phyloP scores from a whole-genome alignment of 1,140 invertebrate species.

The Hormaphis cornu region DNA sequence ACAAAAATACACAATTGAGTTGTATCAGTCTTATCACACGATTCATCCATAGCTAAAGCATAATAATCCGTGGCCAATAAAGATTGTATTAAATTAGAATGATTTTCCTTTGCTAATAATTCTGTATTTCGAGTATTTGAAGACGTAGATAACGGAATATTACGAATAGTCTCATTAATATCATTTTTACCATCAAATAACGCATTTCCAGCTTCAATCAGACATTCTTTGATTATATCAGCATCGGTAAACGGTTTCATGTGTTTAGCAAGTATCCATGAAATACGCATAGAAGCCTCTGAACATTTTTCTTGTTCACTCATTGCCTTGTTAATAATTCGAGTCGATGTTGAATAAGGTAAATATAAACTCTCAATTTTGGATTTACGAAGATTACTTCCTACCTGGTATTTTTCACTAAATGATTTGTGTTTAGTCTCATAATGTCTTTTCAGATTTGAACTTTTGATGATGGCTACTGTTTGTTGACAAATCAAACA shows the following conservation, averaged over 20 bases:
- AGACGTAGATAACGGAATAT: slow-evolving; percentile 18
- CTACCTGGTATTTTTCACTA: background rate
- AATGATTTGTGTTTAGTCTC: background rate
- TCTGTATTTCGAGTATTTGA: slow-evolving; percentile 5
- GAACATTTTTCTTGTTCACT: slow-evolving; percentile 20
- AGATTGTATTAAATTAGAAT: background rate
- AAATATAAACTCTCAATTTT: slow-evolving; percentile 12
- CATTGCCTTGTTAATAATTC: slow-evolving; percentile 5
- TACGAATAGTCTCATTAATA: slow-evolving; percentile 21
- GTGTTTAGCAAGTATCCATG: slow-evolving; percentile 20
- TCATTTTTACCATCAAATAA: slow-evolving; percentile 23
- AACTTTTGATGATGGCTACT: slow-evolving; percentile 5
- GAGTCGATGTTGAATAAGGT: background rate
- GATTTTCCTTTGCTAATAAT: background rate
- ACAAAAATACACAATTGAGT: slow-evolving; percentile 9
- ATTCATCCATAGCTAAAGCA: slow-evolving; percentile 16
- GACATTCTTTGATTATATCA: slow-evolving; percentile 25
- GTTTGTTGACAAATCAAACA: slow-evolving; percentile 14
- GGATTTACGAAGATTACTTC: background rate
- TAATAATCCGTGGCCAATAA: background rate
- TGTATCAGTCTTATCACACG: background rate
- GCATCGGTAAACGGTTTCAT: slow-evolving; percentile 15
- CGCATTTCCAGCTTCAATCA: slow-evolving; percentile 10
- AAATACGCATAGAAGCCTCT: slow-evolving; percentile 14
- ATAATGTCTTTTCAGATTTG: slow-evolving; percentile 3